A percentile compares a stretch with the other conserved stretches of the same genome.
Conservation (phyloP, 2,797 vertebrate species). For the Onychomys arenicola region DNA sequence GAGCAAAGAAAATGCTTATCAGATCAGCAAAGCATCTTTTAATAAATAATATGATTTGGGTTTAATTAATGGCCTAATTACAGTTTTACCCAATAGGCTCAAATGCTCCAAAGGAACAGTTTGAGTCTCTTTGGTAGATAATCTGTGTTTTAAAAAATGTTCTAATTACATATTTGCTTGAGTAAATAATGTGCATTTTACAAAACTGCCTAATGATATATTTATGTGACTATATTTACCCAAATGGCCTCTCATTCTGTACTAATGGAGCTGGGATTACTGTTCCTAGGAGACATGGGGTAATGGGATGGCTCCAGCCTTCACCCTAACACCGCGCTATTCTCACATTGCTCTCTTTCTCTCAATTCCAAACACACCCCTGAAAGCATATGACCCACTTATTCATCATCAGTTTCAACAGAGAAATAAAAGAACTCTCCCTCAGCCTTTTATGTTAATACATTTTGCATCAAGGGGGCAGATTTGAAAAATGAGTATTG, state of each 20-base stretch:
- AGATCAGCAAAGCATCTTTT: conserved; percentile 74
- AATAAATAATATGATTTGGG: conserved; percentile 81
- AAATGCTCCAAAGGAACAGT: conserved; percentile 82
- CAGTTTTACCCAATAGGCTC: conserved; percentile 77
- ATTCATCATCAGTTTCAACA: conserved; percentile 64
- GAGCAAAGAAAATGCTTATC: conserved; percentile 81
- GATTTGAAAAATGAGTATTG: conserved; percentile 67
- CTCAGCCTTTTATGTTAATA: conserved; percentile 64
- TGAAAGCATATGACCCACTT: conserved; percentile 63
- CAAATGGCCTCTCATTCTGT: conserved; percentile 78
- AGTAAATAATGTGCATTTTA: conserved; percentile 81
- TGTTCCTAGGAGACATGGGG: conserved; percentile 47
- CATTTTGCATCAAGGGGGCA: conserved; percentile 39
- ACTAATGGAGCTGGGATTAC: conserved; percentile 80
- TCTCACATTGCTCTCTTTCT: conserved; percentile 44
- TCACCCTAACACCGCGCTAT: conserved; percentile 58
- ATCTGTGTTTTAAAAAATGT: conserved; percentile 80
- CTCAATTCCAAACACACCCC: conserved; percentile 51
- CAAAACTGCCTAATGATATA: conserved; percentile 75
- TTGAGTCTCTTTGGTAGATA: conserved; percentile 74
- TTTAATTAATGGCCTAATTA: conserved; percentile 82
- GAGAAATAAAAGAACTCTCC: conserved; percentile 54
- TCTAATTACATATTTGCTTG: conserved; percentile 82
- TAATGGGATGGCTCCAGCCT: conserved; percentile 59
- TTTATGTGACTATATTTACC: conserved; percentile 82